Conservation (phyloP, 1,140 invertebrate species). For the Drosophila serrata region DNA sequence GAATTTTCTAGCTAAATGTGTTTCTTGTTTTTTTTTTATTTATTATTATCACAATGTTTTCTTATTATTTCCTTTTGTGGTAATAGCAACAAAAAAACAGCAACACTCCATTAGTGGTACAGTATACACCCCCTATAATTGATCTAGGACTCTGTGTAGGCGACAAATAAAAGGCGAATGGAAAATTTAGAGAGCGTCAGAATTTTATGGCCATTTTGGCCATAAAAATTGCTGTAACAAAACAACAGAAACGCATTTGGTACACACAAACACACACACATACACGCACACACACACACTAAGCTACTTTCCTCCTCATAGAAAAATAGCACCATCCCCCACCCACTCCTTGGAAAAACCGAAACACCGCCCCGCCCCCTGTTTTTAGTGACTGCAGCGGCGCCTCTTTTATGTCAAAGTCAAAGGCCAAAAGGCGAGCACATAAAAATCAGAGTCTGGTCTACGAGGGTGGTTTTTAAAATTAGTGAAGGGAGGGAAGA, state of each 20-base stretch:
- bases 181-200: conserved; percentile 21
- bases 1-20: background rate
- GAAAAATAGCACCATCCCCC: background rate
- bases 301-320: conserved; percentile 1
- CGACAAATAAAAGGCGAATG: conserved; percentile 7
- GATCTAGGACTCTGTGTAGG: conserved; percentile 60
- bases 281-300: background rate
- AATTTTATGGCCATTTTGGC: conserved; percentile 75
- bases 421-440: conserved; percentile 76
- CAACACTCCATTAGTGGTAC: conserved; percentile 73
- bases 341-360: background rate
- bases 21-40: conserved; percentile 1
- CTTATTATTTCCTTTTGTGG: background rate
- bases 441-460: conserved; percentile 59
- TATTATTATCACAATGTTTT: background rate
- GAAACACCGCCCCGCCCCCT: background rate
- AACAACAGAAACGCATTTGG: conserved; percentile 80
- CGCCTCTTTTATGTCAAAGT: conserved; percentile 76
- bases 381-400: conserved; percentile 55
- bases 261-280: conserved; percentile 10
- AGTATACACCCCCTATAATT: conserved; percentile 50
- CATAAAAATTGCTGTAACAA: conserved; percentile 77
- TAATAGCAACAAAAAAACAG: conserved; percentile 29
- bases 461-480: conserved; percentile 48
- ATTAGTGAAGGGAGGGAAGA: background rate